Conservation (phyloP, 2,797 vertebrate genomes). For the Clamator glandarius region DNA sequence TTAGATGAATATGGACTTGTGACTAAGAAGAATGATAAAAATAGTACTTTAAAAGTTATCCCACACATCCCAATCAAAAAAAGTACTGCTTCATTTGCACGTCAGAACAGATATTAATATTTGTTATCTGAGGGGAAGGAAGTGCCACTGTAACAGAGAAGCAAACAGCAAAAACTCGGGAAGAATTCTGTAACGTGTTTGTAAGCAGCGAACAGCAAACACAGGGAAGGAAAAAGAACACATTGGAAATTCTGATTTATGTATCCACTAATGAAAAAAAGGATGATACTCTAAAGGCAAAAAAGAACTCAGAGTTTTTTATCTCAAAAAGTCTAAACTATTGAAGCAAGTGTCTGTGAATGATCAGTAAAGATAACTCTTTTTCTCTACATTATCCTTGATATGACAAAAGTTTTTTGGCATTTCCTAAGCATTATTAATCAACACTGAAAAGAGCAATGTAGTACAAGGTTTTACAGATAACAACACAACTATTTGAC, state of each 20-base stretch:
- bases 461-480: not conserved
- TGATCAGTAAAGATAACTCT: not conserved
- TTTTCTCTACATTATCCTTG: not conserved
- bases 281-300: not conserved
- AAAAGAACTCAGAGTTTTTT: not conserved
- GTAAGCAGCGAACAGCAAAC: not conserved
- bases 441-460: not conserved
- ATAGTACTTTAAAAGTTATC: accelerated
- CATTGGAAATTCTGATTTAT: not conserved
- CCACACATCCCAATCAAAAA: not conserved
- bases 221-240: not conserved
- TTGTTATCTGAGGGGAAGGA: not conserved
- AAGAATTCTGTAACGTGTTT: not conserved
- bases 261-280: not conserved
- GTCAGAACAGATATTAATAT: accelerated
- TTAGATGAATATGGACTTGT: not conserved
- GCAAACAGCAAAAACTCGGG: not conserved
- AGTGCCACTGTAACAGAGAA: not conserved
- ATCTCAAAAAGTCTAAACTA: not conserved
- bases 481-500: not conserved
- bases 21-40: not conserved
- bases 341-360: not conserved
- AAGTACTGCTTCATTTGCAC: not conserved
- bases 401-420: not conserved
- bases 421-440: not conserved